These are phyloP conservation scores for Macroteleia sp. DNA, from an alignment of 2,888 invertebrate species.

Conservation along the genomic window DNA sequence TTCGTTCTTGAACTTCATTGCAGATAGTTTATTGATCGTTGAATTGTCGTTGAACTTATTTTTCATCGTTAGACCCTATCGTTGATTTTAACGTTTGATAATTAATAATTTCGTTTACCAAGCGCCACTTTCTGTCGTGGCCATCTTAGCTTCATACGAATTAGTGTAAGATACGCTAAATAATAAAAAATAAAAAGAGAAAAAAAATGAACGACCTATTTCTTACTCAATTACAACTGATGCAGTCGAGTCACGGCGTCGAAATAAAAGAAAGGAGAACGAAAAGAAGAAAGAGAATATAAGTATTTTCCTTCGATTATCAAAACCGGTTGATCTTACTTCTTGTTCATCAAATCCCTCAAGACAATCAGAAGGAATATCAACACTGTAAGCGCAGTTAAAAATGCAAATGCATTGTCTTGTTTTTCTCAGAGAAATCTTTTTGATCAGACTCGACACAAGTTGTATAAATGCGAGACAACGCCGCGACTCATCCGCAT, in stretches of 20 bases:
- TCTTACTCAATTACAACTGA: constrained; percentile 74
- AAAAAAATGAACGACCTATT: constrained; percentile 73
- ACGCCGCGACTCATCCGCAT: constrained; percentile 77
- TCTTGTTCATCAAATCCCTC: constrained; percentile 8
- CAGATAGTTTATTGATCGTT: constrained; percentile 47
- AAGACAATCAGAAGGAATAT: constrained; percentile 41
- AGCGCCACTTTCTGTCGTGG: constrained; percentile 70
- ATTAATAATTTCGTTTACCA: neutral
- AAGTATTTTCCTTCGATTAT: neutral
- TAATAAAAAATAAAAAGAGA: constrained; percentile 40
- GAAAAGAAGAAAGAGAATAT: neutral
- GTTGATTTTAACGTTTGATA: constrained; percentile 10
- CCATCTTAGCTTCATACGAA: constrained; percentile 71
- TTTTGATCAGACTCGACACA: constrained; percentile 7
- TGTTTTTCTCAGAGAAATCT: constrained; percentile 3
- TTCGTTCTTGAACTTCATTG: constrained; percentile 32
- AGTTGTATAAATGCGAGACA: constrained; percentile 55
- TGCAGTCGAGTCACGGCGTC: constrained; percentile 74
- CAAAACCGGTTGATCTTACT: constrained; percentile 7
- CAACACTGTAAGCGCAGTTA: neutral
- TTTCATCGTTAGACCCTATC: constrained; percentile 11
- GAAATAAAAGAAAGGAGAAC: constrained; percentile 16
- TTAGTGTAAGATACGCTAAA: constrained; percentile 74
- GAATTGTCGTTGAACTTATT: constrained; percentile 23
- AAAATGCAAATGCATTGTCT: constrained; percentile 4